Base-by-base conservation (phyloP, 2,797 vertebrate species). In the Babyrousa celebensis region DNA sequence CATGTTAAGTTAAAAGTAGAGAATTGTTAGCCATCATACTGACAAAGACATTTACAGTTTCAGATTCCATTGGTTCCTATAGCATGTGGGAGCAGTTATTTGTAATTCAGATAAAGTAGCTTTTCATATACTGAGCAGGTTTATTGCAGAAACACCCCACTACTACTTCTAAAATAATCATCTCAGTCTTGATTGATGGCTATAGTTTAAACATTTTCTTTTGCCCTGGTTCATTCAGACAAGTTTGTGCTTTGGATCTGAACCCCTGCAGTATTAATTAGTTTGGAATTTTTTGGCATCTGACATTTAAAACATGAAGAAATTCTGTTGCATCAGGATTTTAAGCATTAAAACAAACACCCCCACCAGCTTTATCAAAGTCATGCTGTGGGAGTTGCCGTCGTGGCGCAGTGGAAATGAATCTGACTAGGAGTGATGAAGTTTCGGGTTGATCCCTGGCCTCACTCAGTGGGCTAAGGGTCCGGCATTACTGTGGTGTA, bases 91-190 rank as follows among this genome's bases (percentile, higher is more conserved):
- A 92, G 36, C 52, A 10, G 89, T 97, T 97, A 94, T 3, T 79
- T 84, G 63, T 95, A 96, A 86, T 77, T 97, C 95, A 86, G 72
- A 95, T n/a, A 54, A 94, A 97, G 96, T 10, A 5, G 85, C 85
- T 89, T 93, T 96, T 56, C 92, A 94, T 94, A 6, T 17, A 89
- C 71, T 58, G 52, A 74, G 29, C 56, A 87, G 78, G 82, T 95
- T 67, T 90, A 62, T 21, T 79, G 12, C 5, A 6, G 95, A 60
- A 2, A 62, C 60, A 74, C 25, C 85, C 83, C 16, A 75, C 74
- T 74, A 68, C 91, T 27, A 63, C 0, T 77, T 95, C 79, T 1
- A 40, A 85, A 18, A n/a, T 52, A 93, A 65, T 68, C 71, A 63
- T 36, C 65, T 91, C 70, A 72, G 91, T 90, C 29, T 89, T 70